These are phyloP conservation scores for Octopus sinensis DNA, from an alignment of 1,140 invertebrate species.

Conservation along the genomic window DNA sequence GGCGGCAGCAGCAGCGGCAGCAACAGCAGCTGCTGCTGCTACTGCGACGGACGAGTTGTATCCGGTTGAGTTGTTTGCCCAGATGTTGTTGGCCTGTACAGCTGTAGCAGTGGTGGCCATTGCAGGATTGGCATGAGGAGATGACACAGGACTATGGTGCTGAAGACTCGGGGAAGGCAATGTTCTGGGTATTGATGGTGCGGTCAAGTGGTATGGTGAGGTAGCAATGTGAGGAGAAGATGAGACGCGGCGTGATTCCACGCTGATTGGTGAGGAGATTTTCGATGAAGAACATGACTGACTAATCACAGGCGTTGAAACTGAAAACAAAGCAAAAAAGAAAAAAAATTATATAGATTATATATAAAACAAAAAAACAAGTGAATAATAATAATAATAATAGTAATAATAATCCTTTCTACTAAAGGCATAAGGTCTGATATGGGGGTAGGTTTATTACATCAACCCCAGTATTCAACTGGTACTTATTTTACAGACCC, in stretches of 20 bases:
- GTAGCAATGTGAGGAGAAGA: conserved; percentile 34
- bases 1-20: conserved; percentile 39
- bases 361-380: too few species aligned
- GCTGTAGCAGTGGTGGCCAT: conserved; percentile 1
- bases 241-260: conserved; percentile 31
- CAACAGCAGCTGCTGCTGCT: conserved; percentile 40
- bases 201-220: conserved; percentile 35
- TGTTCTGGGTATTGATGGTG: conserved; percentile 26
- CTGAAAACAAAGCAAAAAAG: conserved; percentile 31
- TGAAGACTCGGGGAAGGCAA: conserved; percentile 26
- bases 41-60: background rate
- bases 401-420: too few species aligned
- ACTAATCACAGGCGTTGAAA: conserved; percentile 31
- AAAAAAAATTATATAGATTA: background rate
- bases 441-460: too few species aligned
- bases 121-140: conserved; percentile 14
- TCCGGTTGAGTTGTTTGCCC: background rate
- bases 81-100: conserved; percentile 5
- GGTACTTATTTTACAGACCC: too few species aligned
- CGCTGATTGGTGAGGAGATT: conserved; percentile 30
- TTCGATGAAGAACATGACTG: conserved; percentile 33
- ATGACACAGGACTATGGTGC: conserved; percentile 23
- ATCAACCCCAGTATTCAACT: too few species aligned
- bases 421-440: too few species aligned
- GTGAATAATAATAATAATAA: too few species aligned